Evolutionary conservation across 1,140 invertebrate genomes (phyloP), one percentile per base, ranked within the genome.

Genomic region (Sweltsa coloradensis): DNA sequence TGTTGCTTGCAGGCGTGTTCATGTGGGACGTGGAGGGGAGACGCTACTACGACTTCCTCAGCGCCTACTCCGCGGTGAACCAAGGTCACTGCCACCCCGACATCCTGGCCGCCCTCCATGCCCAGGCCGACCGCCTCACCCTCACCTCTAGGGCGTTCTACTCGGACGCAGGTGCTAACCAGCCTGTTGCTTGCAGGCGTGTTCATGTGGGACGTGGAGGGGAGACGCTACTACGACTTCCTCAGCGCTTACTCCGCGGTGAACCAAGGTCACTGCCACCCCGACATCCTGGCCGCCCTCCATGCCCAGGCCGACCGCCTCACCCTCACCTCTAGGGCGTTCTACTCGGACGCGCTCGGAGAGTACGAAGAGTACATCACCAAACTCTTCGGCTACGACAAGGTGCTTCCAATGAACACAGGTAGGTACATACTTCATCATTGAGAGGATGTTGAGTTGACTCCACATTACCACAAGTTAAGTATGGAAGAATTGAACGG

Each of bases 221-320:
- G 91, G 1, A 90, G 88, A 58, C 76, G 76, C 41, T 99, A 98
- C 62, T 96, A 79, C 56, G 96, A 99, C 63, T 99, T 96, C 63
- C 67, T 98, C 3, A 94, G 89, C 59, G 94, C 92, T 6, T 98
- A 97, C 68, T 96, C 92, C 39, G 92, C 96, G 0, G 89, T 97
- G 3, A 99, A 99, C 70, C 95, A 98, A 65, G 96, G 96, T 0
- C 96, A 99, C 62, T 95, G 93, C 58, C 96, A 99, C 67, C 96
- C 95, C 0, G 85, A 85, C 59, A 95, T 99, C 45, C 65, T 98
- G 6, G 69, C 78, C 45, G 85, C 86, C 0, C 64, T 99, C 11
- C 70, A 78, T 27, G 73, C 91, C 11, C 81, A 84, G 60, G 67
- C 74, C 2, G 60, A 67, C 5, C 58, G 65, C 1, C 55, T 84